These are phyloP conservation scores for Empidonax alnorum DNA, from an alignment of 2,113 vertebrate genomes.

Conservation along the genomic window DNA sequence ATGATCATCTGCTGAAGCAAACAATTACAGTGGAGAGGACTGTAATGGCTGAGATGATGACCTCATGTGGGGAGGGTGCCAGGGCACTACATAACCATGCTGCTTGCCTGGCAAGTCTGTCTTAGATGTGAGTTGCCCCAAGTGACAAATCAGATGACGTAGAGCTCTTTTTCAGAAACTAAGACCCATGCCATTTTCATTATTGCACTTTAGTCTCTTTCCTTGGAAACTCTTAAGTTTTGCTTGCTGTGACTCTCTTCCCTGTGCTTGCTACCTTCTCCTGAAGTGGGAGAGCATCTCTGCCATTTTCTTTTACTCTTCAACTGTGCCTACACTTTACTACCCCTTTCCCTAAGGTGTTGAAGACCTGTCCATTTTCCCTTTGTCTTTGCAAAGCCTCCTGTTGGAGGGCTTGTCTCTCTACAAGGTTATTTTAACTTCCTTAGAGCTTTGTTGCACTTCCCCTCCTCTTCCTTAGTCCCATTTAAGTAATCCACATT, in stretches of 20 bases:
- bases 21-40: neutral
- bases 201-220: accelerated
- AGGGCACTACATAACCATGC: accelerated
- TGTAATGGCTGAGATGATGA: neutral
- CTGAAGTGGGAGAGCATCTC: neutral
- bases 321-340: neutral
- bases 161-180: neutral
- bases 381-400: neutral
- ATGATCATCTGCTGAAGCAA: neutral
- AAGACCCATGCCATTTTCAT: neutral
- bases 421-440: neutral
- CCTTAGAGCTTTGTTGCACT: neutral
- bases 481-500: neutral
- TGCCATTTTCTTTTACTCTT: neutral
- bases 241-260: neutral
- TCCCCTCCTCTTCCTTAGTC: neutral
- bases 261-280: neutral
- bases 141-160: neutral
- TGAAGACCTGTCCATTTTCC: neutral
- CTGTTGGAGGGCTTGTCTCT: neutral
- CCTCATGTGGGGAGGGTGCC: neutral
- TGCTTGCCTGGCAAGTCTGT: neutral
- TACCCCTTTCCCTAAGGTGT: neutral
- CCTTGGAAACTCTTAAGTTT: neutral
- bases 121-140: accelerated